These are phyloP conservation scores for Hymenopus coronatus DNA, from an alignment of 2,888 invertebrate species.

Conservation along the genomic window DNA sequence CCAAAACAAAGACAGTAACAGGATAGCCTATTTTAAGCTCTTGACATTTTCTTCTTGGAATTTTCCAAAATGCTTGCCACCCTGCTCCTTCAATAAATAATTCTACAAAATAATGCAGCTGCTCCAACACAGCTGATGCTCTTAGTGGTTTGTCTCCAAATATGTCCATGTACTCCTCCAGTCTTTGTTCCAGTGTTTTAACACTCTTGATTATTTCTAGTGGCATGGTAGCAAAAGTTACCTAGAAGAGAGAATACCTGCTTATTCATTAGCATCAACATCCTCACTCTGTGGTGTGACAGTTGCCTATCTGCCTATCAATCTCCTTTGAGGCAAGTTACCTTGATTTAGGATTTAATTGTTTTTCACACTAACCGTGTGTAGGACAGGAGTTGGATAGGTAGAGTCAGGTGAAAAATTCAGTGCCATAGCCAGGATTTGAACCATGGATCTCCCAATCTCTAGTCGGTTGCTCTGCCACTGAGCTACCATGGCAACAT, in stretches of 20 bases:
- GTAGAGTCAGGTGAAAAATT: no score
- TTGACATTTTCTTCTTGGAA: conserved; percentile 12
- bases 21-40: conserved; percentile 16
- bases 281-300: no score
- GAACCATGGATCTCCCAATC: no score
- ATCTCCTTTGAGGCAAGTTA: no score
- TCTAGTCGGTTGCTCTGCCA: no score
- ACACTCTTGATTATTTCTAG: conserved; percentile 8
- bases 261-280: no score
- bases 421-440: no score
- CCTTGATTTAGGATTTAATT: no score
- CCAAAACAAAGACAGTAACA: conserved; percentile 13
- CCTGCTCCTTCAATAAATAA: not conserved
- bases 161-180: conserved; percentile 11
- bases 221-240: not conserved
- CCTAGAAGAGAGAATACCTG: not conserved
- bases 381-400: no score
- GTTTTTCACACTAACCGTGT: no score
- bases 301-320: no score
- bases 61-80: conserved; percentile 22
- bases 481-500: no score
- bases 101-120: conserved; percentile 15
- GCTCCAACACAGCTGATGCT: not conserved
- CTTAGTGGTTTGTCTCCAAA: not conserved
- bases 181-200: not conserved